These are phyloP conservation scores for Sebastes cheni DNA, from an alignment of 2,797 vertebrate genomes.

Conservation along the genomic window DNA sequence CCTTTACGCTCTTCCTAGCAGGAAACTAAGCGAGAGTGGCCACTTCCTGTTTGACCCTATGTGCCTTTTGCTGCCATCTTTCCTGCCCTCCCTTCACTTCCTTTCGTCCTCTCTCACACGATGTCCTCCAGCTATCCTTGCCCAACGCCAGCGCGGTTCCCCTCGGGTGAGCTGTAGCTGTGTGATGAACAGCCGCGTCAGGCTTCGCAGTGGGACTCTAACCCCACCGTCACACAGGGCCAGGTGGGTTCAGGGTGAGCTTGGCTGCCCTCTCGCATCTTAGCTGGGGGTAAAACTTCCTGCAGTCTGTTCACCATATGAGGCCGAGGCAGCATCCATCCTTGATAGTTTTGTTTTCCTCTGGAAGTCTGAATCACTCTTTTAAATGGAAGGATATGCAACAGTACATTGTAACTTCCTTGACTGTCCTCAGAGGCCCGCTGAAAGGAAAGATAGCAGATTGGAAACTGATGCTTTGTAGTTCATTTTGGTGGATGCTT, in stretches of 20 bases:
- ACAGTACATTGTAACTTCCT: slow-evolving; percentile 51
- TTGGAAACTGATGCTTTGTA: slow-evolving; percentile 9
- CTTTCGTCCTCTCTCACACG: slow-evolving; percentile 41
- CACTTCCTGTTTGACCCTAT: slow-evolving; percentile 62
- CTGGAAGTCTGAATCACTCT: slow-evolving; percentile 34
- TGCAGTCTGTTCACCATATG: slow-evolving; percentile 22
- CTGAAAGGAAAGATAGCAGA: slow-evolving; percentile 22
- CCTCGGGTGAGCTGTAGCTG: slow-evolving; percentile 32
- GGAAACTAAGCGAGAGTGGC: slow-evolving; percentile 61
- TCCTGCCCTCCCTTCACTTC: slow-evolving; percentile 50
- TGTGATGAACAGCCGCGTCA: slow-evolving; percentile 64
- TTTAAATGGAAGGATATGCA: slow-evolving; percentile 42
- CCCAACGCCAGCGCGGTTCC: slow-evolving; percentile 22
- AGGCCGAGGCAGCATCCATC: slow-evolving; percentile 14
- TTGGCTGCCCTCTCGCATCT: slow-evolving; percentile 34
- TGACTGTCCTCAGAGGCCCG: slow-evolving; percentile 33
- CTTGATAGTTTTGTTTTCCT: slow-evolving; percentile 53
- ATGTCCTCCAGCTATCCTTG: slow-evolving; percentile 71
- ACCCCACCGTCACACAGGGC: slow-evolving; percentile 43
- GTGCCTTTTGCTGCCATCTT: slow-evolving; percentile 56
- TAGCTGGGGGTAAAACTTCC: slow-evolving; percentile 18
- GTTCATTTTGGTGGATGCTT: not conserved
- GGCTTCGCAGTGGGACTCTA: slow-evolving; percentile 45
- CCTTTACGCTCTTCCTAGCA: slow-evolving; percentile 53
- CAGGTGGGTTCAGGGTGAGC: slow-evolving; percentile 62